Evolutionary conservation across 2,888 invertebrate species (phyloP), one percentile per base, ranked within the genome.

Genomic region (Lithodes maja): DNA sequence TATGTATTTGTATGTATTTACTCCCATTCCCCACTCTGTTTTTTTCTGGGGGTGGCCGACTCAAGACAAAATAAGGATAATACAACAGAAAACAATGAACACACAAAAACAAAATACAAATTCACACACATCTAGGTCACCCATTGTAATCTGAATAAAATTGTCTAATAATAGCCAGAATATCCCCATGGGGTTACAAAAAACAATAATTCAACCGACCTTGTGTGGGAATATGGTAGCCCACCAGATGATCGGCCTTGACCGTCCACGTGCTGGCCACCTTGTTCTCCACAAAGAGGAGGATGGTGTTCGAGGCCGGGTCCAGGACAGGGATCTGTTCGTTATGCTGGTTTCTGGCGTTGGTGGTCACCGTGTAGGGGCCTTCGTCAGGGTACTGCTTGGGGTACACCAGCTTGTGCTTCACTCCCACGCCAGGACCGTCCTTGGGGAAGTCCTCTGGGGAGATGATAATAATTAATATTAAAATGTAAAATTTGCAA

Each of bases 331-430:
- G 87, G 0, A 85, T 55, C 1, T 75, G 7, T 5, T 77, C 15
- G 69, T 90, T 90, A 54, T 90, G 90, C 55, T 78, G 52, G 71
- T 90, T 90, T 33, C 68, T 68, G 5, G 90, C 90, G 12, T 49
- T 5, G 50, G 87, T 80, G 2, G 85, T 78, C 2, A 87, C 75
- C 1, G 75, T 33, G 74, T 90, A 87, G 5, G 81, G 52, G 3
- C 55, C 54, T 1, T 61, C 69, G 49, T 17, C 52, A 9, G 52
- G 3, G 7, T 78, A 50, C 17, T 1, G 33, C 2, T 71, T 17
- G 50, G 69, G 3, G 49, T 87, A 55, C 1, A 49, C 69, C 9
- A 85, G 61, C 9, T 82, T 33, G 50, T 90, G 77, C 0, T 55
- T 85, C 17, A 54, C 17, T 74, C 52, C 77, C n/a, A n/a, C n/a